Conservation (phyloP, 2,888 invertebrate genomes). For the Odiellus spinosus region DNA sequence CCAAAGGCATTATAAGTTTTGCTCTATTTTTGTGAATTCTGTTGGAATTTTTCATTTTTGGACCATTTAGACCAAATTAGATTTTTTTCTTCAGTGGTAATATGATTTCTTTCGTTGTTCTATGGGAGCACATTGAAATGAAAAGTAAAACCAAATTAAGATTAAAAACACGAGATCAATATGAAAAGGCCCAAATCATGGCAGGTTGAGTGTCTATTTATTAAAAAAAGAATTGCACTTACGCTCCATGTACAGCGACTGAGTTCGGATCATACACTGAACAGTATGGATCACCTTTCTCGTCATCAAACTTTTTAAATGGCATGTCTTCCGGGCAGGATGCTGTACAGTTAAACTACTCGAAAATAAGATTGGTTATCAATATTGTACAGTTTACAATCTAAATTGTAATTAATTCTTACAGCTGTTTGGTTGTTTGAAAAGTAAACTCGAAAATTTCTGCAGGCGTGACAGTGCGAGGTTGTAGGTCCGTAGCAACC, state of each 20-base stretch:
- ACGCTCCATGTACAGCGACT: conserved; percentile 12
- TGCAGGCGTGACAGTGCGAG: conserved; percentile 58
- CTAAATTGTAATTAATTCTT: background rate
- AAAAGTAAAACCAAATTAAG: too few relatives aligned
- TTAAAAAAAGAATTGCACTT: background rate
- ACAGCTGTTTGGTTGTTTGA: conserved; percentile 24
- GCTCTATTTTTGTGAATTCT: too few relatives aligned
- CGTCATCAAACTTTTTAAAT: conserved; percentile 56
- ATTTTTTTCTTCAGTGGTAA: too few relatives aligned
- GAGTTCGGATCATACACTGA: conserved; percentile 37
- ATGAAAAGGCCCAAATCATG: too few relatives aligned
- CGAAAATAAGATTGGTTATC: conserved; percentile 5
- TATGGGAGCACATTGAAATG: too few relatives aligned
- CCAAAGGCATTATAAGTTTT: too few relatives aligned
- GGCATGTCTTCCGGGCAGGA: conserved; percentile 61
- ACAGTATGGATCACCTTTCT: conserved; percentile 54
- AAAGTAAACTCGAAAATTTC: conserved; percentile 53
- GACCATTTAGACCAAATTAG: too few relatives aligned
- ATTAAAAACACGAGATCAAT: too few relatives aligned
- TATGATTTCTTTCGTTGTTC: too few relatives aligned
- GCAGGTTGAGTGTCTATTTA: too few relatives aligned
- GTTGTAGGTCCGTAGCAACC: conserved; percentile 63
- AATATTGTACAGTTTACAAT: too few relatives aligned
- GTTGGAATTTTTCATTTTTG: too few relatives aligned
- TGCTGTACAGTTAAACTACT: conserved; percentile 65